Conservation (phyloP, 2,797 vertebrate species). For the Sphenopsis melanotis region DNA sequence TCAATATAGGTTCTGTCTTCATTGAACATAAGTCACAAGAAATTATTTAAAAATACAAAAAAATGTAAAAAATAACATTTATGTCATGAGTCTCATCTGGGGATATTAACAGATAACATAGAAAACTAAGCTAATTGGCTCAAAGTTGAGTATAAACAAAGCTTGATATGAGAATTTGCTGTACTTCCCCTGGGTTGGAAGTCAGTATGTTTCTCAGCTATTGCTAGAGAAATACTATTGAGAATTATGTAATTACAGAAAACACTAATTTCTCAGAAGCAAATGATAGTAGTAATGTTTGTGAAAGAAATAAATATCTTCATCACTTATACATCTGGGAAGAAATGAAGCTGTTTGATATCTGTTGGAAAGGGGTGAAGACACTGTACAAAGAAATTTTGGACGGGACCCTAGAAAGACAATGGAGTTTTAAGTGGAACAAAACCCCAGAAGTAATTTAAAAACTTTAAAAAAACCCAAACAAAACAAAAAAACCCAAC, state of each 20-base stretch:
- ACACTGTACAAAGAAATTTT: neutral
- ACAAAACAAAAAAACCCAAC: no score
- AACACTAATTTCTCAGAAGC: neutral
- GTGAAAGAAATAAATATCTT: neutral
- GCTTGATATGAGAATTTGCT: neutral
- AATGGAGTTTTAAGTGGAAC: neutral
- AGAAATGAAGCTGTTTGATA: neutral
- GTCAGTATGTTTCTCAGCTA: neutral
- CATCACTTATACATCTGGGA: neutral
- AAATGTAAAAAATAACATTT: neutral
- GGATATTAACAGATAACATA: neutral
- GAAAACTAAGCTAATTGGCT: neutral
- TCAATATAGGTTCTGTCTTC: neutral
- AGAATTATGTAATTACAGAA: neutral
- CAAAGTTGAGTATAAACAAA: neutral
- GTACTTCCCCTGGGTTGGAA: neutral
- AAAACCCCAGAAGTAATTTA: neutral
- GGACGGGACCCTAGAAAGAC: neutral
- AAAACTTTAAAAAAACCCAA: neutral
- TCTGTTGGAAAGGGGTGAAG: neutral
- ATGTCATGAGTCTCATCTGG: neutral
- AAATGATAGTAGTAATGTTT: neutral
- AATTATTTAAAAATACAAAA: neutral
- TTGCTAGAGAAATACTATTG: neutral
- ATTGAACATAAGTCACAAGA: neutral